Base-by-base conservation (phyloP, 2,113 vertebrate species). In the Laticauda laticaudata region DNA sequence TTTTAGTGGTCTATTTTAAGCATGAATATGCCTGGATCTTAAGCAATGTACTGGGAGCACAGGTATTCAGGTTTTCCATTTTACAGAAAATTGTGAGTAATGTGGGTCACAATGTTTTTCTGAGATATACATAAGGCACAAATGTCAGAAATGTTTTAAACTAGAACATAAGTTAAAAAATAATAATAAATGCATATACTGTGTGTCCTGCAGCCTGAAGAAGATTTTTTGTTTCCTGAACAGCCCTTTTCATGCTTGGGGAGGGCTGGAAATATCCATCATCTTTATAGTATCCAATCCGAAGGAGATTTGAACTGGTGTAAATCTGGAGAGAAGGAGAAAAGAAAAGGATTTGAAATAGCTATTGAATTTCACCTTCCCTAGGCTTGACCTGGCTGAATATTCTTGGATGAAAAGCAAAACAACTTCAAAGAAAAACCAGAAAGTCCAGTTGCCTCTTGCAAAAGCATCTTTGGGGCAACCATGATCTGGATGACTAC, bases 121-220 rank as follows among this genome's bases (percentile, higher is more conserved):
- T 81, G 61, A 29, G n/a, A 53, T 34, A 21, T 10, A 54, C 20
- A 34, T 23, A 2, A 18, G 5, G 18, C 24, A 89, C 56, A 69
- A 56, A 26, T 56, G 14, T 75, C 59, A 92, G 59, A 69, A 48
- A 43, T 69, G 2, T 5, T 39, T 39, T 51, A 20, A 81, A 26
- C n/a, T 75, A 14, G 4, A 3, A 3, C 1, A 2, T 24, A 9
- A 24, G 24, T 8, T 12, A 59, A 48, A 21, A 23, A 34, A 89
- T 21, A 51, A 51, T 81, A 75, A 88, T 24, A 90, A 90, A 34
- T n/a, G 20, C 91, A 29, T 87, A 55, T 93, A 98, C 98, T 56
- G 96, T 97, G 93, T 98, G 98, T 1, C 98, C 98, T 15, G 98
- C 98, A 86, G 94, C 93, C 96, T 98, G 97, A n/a, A 98, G 96